These are phyloP conservation scores for Syncerus caffer DNA, from an alignment of 2,797 vertebrate species.

Conservation along the genomic window DNA sequence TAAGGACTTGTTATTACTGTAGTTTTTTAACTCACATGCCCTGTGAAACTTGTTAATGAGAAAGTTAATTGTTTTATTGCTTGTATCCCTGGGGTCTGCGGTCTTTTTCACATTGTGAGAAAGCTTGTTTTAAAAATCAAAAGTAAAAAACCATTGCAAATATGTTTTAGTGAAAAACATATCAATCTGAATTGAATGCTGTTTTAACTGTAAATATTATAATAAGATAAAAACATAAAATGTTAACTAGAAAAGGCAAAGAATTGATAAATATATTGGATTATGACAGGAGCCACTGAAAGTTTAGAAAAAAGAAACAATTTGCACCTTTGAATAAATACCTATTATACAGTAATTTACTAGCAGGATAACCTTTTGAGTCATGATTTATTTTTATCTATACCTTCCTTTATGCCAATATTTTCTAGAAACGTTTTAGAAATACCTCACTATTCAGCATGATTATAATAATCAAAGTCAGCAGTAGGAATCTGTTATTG, in stretches of 20 bases:
- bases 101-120: not conserved
- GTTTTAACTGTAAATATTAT: not conserved
- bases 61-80: slow-evolving; percentile 52
- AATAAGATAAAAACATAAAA: not conserved
- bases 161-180: not conserved
- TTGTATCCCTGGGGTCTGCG: slow-evolving; percentile 28
- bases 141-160: not conserved
- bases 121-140: slow-evolving; percentile 16
- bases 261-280: not conserved
- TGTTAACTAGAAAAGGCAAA: not conserved
- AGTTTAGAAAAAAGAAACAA: not conserved
- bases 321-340: not conserved
- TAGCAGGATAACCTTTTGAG: not conserved
- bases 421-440: not conserved
- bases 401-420: not conserved
- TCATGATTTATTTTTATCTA: not conserved
- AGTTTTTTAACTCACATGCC: slow-evolving; percentile 47
- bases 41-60: slow-evolving; percentile 53
- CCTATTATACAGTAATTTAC: not conserved
- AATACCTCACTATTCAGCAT: not conserved
- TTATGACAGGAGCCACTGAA: not conserved
- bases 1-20: slow-evolving; percentile 53
- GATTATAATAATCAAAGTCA: not conserved
- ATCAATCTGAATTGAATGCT: slow-evolving; percentile 9
- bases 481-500: not conserved